Conservation (phyloP, 2,113 vertebrate genomes). For the Laticauda colubrina region DNA sequence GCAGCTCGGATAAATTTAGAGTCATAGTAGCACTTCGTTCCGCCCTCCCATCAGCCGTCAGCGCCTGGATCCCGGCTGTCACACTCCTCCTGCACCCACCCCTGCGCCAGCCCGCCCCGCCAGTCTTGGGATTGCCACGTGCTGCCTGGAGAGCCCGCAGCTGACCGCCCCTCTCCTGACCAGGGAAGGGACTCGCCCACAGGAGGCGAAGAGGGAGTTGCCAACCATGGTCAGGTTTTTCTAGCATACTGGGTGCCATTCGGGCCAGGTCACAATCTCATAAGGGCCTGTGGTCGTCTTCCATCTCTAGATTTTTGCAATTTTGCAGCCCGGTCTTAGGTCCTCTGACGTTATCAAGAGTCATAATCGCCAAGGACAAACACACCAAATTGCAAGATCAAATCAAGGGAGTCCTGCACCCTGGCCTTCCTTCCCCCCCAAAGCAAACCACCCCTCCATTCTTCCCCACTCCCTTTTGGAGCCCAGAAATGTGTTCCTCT, state of each 20-base stretch:
- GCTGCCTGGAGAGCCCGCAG: neutral
- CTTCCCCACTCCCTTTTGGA: neutral
- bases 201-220: neutral
- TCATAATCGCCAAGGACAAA: neutral
- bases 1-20: neutral
- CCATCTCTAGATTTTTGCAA: neutral
- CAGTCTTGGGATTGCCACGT: neutral
- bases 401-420: too few species aligned
- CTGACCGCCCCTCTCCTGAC: neutral
- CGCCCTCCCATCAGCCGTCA: neutral
- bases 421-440: fast-evolving
- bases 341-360: neutral
- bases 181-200: neutral
- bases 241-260: neutral
- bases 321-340: neutral
- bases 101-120: neutral
- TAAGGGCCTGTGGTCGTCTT: neutral
- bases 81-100: neutral
- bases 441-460: neutral
- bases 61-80: neutral
- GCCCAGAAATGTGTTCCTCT: neutral
- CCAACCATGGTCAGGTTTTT: neutral
- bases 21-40: constrained; percentile 5
- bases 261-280: neutral
- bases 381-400: neutral